These are phyloP conservation scores for Hofmannophila pseudospretella DNA, from an alignment of 2,888 invertebrate genomes.

Conservation along the genomic window DNA sequence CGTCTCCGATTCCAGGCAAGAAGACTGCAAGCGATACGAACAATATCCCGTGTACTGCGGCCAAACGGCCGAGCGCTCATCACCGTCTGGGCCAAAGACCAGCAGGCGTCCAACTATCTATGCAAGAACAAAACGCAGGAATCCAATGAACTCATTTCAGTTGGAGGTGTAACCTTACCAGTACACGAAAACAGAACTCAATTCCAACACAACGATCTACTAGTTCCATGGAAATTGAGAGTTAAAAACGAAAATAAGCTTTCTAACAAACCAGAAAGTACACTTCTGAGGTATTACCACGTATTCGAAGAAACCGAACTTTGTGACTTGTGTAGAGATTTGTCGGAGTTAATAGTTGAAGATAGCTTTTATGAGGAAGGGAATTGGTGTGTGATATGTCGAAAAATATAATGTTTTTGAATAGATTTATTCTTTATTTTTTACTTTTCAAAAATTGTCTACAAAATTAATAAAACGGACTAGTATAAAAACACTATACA, in stretches of 20 bases:
- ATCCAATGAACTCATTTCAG: conserved; percentile 32
- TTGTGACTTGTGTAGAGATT: conserved; percentile 78
- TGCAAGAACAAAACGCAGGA: conserved; percentile 33
- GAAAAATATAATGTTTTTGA: conserved; percentile 66
- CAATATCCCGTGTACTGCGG: conserved; percentile 86
- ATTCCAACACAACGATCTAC: conserved; percentile 92
- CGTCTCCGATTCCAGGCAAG: conserved; percentile 77
- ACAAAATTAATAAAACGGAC: conserved; percentile 44
- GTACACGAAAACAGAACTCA: conserved; percentile 94
- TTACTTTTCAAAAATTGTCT: conserved; percentile 37
- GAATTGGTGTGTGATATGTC: conserved; percentile 94
- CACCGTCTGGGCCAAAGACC: conserved; percentile 98
- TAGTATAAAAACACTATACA: conserved; percentile 40
- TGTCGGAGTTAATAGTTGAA: conserved; percentile 75
- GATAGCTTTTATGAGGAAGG: conserved; percentile 95
- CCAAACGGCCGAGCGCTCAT: conserved; percentile 87
- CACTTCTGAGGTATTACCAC: conserved; percentile 93
- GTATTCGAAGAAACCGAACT: conserved; percentile 93
- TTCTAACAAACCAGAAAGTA: conserved; percentile 54
- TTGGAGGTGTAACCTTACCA: conserved; percentile 74
- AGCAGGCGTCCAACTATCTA: conserved; percentile 78
- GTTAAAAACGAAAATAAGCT: conserved; percentile 39
- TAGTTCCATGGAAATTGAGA: conserved; percentile 96
- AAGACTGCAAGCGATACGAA: conserved; percentile 84
- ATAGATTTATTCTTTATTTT: conserved; percentile 47